Conservation (phyloP, 2,888 invertebrate genomes). For the Cyrtodaria siliqua region DNA sequence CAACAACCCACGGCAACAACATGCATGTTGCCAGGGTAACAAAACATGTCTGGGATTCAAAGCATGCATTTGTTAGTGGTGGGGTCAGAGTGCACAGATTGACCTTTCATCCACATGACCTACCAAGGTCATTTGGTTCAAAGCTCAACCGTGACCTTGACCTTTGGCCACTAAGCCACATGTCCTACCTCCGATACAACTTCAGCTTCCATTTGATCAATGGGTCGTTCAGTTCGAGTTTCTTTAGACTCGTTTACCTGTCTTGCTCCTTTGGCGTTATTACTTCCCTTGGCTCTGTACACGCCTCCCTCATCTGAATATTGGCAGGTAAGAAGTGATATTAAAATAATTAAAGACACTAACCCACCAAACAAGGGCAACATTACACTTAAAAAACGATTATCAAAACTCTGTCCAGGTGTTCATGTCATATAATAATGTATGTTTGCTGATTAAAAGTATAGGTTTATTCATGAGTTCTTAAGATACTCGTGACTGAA, state of each 20-base stretch:
- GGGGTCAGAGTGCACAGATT: not conserved
- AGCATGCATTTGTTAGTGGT: slow-evolving; percentile 17
- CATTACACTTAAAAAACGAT: no score
- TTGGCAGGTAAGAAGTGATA: not conserved
- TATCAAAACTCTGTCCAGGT: no score
- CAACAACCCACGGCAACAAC: not conserved
- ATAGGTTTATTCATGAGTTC: no score
- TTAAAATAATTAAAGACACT: slow-evolving; percentile 4
- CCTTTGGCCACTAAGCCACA: slow-evolving; percentile 16
- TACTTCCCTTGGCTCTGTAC: slow-evolving; percentile 43
- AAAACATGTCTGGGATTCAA: not conserved
- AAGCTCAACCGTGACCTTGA: slow-evolving; percentile 14
- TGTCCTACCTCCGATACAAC: slow-evolving; percentile 54
- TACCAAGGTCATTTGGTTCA: not conserved
- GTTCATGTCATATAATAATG: no score
- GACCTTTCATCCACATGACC: no score
- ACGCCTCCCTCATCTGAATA: slow-evolving; percentile 46
- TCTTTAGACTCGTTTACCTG: slow-evolving; percentile 62
- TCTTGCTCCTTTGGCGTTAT: slow-evolving; percentile 41
- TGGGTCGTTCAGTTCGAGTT: slow-evolving; percentile 56
- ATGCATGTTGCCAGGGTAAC: slow-evolving; percentile 1
- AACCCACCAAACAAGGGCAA: no score
- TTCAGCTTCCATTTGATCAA: slow-evolving; percentile 66
- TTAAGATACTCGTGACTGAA: no score
- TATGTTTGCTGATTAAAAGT: no score